Base-by-base conservation (phyloP, 2,888 invertebrate genomes). In the Xanthia icteritia region DNA sequence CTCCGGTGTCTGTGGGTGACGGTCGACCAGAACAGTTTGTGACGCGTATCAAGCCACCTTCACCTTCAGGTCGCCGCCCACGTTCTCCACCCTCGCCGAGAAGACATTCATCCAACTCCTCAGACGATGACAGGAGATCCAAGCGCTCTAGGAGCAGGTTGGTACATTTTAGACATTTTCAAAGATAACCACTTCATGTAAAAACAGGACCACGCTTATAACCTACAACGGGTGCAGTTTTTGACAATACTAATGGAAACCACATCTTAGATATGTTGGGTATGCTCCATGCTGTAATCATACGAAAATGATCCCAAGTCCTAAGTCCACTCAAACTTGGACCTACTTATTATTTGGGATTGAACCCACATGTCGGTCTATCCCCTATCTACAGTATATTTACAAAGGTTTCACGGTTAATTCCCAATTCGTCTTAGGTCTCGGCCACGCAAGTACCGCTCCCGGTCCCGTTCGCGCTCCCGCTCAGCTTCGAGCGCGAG, bases 391-490 rank as follows among this genome's bases (percentile, higher is more conserved):
- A 11, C 31, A 48, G 36, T 39, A 48, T 27, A 13, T 48, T 36
- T 15, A 27, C n/a, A 76, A 63, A 42, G 13, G 23, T 31, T 65
- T 69, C 17, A 61, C 13, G 61, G 54, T 65, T 42, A 1, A 58
- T 36, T 42, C 27, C 36, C 15, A 45, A 66, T 42, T 64, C 15
- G 17, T 1, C 27, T 0, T 11, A 96, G 95, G 88, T 98, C 98
- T 0, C 97, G 97, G 5, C 97, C 97, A 0, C 97, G 97, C 87
- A 97, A 97, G 85, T 97, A 97, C 90, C 97, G 97, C 1, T 97
- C 97, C 0, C 97, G 97, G 17, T 97, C 97, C 1, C 97, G 97
- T 0, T 97, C 98, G 4, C 97, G 97, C 23, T 97, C 97, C 5
- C 97, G 97, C 15, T 97, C 97, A 13, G 94, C 87, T 9, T 96